A percentile compares a stretch with the other conserved stretches of the same genome.
phyloP scores from a whole-genome alignment of 2,797 vertebrate genomes.

The Avahi laniger region DNA sequence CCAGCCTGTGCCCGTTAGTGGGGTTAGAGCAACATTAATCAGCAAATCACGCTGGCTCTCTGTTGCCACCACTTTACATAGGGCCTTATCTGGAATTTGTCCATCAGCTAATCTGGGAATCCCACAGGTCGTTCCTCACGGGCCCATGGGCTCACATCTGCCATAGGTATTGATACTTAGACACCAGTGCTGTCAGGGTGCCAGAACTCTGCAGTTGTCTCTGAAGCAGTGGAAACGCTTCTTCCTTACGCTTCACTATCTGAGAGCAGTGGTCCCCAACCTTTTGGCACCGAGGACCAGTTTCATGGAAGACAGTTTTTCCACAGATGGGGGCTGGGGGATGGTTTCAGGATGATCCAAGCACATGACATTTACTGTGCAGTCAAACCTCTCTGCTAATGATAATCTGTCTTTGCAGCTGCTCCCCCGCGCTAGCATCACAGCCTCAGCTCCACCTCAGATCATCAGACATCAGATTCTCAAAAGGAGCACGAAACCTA shows the following conservation, averaged over 20 bases:
- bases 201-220: not conserved
- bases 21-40: not conserved
- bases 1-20: not conserved
- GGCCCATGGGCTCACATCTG: not conserved
- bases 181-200: not conserved
- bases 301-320: too few relatives aligned
- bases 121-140: not conserved
- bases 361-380: too few relatives aligned
- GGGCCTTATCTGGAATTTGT: not conserved
- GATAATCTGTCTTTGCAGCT: too few relatives aligned
- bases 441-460: too few relatives aligned
- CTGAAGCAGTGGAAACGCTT: not conserved
- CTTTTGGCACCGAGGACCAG: too few relatives aligned
- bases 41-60: not conserved
- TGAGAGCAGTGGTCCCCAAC: too few relatives aligned
- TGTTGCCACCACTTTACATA: fast-evolving
- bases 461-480: too few relatives aligned
- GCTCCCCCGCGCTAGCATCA: too few relatives aligned
- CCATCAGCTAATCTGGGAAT: not conserved
- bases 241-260: not conserved
- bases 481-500: too few relatives aligned
- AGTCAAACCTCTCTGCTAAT: too few relatives aligned
- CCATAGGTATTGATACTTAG: not conserved
- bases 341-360: too few relatives aligned
- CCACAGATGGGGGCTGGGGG: too few relatives aligned